Evolutionary conservation across 1,140 invertebrate species (phyloP), one percentile per base, ranked within the genome.

Genomic region (Drosophila bipectinata): DNA sequence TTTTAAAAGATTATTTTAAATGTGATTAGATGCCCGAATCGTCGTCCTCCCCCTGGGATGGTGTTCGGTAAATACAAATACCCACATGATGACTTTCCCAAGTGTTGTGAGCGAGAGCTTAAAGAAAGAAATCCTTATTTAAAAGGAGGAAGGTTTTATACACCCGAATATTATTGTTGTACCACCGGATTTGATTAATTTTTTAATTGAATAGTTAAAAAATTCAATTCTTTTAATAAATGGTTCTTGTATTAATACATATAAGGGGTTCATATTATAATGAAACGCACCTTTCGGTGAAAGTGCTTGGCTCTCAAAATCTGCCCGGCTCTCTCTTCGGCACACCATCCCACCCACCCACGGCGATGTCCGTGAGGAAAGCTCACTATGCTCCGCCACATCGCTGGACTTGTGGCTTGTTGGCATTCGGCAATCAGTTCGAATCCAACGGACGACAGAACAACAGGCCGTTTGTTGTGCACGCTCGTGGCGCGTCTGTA

Each of bases 361-460:
- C 41, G 41, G 0, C 14, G 15, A 56, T 52, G 69, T 60, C 59
- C 56, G 64, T 26, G 55, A 45, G 30, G n/a, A 60, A 66, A 60
- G 63, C 63, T 59, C 55, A 9, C 30, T 14, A 6, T 4, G 14
- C 41, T 45, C 41, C 15, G 14, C 5, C 12, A 41, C 14, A 41
- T 41, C 39, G 14, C 12, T 44, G 41, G 14, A 44, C 14, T 44
- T 44, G 41, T 44, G 56, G 73, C 72, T 81, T 81, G 81, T 77
- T 84, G 68, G 81, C 72, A 85, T 73, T 72, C 58, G 56, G 48
- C 45, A 26, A 80, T 77, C 81, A 84, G 81, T 84, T 81, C 48
- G 51, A 81, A 67, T 58, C 59, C 73, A 81, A 81, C 73, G 67
- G 77, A 68, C 69, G 62, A 82, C 78, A 78, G 64, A 72, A 66